Base-by-base conservation (phyloP, 2,797 vertebrate genomes). In the Enteromius trimaculatus region DNA sequence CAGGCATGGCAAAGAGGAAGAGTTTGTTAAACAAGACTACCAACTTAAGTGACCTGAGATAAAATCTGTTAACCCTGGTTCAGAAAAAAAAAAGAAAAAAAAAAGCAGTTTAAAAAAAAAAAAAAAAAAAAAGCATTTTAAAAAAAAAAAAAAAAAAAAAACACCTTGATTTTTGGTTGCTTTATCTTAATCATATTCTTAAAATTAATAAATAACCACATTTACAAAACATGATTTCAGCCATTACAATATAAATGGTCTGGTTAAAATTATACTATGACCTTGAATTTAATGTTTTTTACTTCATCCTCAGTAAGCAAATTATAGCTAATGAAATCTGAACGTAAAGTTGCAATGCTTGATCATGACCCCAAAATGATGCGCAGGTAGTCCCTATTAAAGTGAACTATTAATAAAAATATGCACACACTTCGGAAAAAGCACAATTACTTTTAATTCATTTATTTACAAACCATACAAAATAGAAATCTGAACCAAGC, bases 401-500 rank as follows among this genome's bases (percentile, higher is more conserved):
- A 76, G 7, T 37, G 2, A 58, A 26, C 6, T 49, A 2, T 29
- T 49, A 19, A 29, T 6, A 34, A 78, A 47, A 77, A 81, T 0
- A 21, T 60, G 34, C 84, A 16, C 42, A 66, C 66, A 1, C 49
- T 49, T 55, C 37, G 19, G 74, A 79, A 78, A 69, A 58, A 86
- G 86, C 76, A 82, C 69, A 55, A 86, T 82, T 86, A 62, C 75
- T 76, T 95, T 95, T 93, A 93, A 92, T 94, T 87, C 1, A 88
- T 89, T 87, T 93, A 94, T 94, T 78, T 94, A 95, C 93, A 95
- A 92, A 92, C 87, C 92, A 93, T 94, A 94, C 86, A 94, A 95
- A 95, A 93, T n/a, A 39, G 60, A 60, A 84, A 82, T 81, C 47
- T 34, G 77, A 74, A 88, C 34, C 47, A 62, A 37, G 21, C 77